Percentiles rank a stretch among this genome's conserved stretches.
phyloP scores from a whole-genome alignment of 35 echinoderm and acorn worm genomes.

The Ophioderma brevispina region DNA sequence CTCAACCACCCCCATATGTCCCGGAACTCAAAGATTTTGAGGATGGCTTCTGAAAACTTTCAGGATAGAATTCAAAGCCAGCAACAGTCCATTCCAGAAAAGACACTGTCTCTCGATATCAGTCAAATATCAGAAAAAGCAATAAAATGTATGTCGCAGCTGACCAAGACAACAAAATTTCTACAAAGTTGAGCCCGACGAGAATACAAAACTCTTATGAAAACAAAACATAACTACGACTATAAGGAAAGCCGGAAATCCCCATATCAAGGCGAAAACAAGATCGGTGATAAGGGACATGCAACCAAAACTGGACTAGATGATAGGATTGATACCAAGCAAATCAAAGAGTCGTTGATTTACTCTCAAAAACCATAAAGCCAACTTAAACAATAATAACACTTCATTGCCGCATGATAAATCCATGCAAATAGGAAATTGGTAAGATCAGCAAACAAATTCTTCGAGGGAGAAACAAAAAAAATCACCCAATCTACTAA shows the following conservation, averaged over 20 bases:
- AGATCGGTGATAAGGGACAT: not conserved
- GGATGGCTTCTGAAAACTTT: conserved; percentile 5
- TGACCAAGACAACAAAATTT: not conserved
- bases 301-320: not conserved
- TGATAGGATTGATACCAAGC: conserved; percentile 20
- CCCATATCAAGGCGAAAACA: not conserved
- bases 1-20: conserved; percentile 25
- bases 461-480: not conserved
- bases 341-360: conserved; percentile 4
- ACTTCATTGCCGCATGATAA: conserved; percentile 5
- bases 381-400: conserved; percentile 18
- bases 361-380: conserved; percentile 13
- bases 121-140: not conserved
- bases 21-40: conserved; percentile 45
- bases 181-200: not conserved
- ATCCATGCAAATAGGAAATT: conserved; percentile 18
- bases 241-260: conserved; percentile 10
- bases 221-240: conserved; percentile 5
- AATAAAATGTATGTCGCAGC: not conserved
- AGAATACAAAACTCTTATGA: not conserved
- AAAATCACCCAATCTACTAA: not conserved
- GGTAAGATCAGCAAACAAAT: not conserved
- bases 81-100: conserved; percentile 11
- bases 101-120: not conserved
- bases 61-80: conserved; percentile 40